These are phyloP conservation scores for Napeogenes inachia DNA, from an alignment of 2,888 invertebrate species.

Conservation along the genomic window DNA sequence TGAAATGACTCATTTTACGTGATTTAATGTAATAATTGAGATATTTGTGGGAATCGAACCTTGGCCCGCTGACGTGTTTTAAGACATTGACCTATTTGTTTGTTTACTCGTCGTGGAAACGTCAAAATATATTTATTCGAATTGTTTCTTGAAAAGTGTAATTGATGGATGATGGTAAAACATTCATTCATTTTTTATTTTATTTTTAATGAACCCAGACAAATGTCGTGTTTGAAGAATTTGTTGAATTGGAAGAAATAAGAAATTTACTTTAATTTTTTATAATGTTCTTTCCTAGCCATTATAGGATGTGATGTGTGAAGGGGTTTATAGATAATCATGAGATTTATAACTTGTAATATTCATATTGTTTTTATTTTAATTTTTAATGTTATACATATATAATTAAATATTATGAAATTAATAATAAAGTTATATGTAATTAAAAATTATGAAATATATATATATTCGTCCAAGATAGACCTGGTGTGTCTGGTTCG, in stretches of 20 bases:
- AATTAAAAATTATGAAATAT: too few relatives aligned
- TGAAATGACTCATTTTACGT: slow-evolving; percentile 1
- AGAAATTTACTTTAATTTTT: not conserved
- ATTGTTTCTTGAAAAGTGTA: slow-evolving; percentile 10
- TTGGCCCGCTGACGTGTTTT: slow-evolving; percentile 39
- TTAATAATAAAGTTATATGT: too few relatives aligned
- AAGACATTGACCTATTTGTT: slow-evolving; percentile 45
- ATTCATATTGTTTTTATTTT: too few relatives aligned
- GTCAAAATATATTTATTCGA: slow-evolving; percentile 15
- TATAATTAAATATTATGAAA: too few relatives aligned
- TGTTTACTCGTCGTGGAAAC: slow-evolving; percentile 23
- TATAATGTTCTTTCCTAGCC: too few relatives aligned
- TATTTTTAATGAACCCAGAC: not conserved
- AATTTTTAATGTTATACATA: too few relatives aligned
- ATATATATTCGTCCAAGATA: too few relatives aligned
- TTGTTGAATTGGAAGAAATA: not conserved
- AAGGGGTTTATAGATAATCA: too few relatives aligned
- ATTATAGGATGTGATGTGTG: too few relatives aligned
- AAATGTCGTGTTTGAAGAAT: not conserved
- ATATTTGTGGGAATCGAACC: slow-evolving; percentile 35
- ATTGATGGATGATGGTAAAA: not conserved
- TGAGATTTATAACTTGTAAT: too few relatives aligned
- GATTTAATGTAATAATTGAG: slow-evolving; percentile 8
- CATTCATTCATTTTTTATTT: not conserved
- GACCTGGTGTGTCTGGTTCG: too few relatives aligned